Base-by-base conservation (phyloP, 2,888 invertebrate genomes). In the Drosophila dives region DNA sequence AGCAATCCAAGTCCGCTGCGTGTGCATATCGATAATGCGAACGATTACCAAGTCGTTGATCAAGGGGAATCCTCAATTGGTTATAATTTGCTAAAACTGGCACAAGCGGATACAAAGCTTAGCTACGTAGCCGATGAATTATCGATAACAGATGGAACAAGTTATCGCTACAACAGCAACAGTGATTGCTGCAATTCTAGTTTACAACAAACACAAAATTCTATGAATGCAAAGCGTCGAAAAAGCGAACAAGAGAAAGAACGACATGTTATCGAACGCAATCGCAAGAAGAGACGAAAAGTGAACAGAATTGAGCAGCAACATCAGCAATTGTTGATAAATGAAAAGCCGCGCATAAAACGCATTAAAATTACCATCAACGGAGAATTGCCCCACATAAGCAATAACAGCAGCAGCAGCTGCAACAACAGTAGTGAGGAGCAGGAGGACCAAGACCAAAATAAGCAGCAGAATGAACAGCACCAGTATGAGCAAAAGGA, bases 341-440 rank as follows among this genome's bases (percentile, higher is more conserved):
- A 66, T 10, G 34, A 45, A 34, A 72, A 63, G n/a, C 67, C 53
- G 15, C 69, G 60, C 26, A 64, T 84, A 15, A 91, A 90, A 36
- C 80, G 90, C n/a, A 79, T 85, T 6, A 90, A 83, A 72, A 78
- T 86, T 56, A 77, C 87, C 0, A 86, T 82, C 6, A 86, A 86
- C 68, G 90, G 74, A 38, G 73, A 75, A 34, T 56, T 81, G 15
- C 80, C 80, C 15, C 38, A 68, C 26, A 72, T 66, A 4, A 86
- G 72, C 38, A 73, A 73, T 49, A 83, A 75, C 61, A 81, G 55
- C 33, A 75, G 77, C 50, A 85, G 75, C 34, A 74, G 75, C 49
- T 82, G 75, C 60, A 81, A 60, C 32, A 77, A 78, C 50, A 85
- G 75, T 38, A 86, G 76, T 70, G 84, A 78, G 33, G 79, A 63